These are phyloP conservation scores for Coptodon bakossiorum DNA, from an alignment of 2,113 vertebrate species.

Conservation along the genomic window DNA sequence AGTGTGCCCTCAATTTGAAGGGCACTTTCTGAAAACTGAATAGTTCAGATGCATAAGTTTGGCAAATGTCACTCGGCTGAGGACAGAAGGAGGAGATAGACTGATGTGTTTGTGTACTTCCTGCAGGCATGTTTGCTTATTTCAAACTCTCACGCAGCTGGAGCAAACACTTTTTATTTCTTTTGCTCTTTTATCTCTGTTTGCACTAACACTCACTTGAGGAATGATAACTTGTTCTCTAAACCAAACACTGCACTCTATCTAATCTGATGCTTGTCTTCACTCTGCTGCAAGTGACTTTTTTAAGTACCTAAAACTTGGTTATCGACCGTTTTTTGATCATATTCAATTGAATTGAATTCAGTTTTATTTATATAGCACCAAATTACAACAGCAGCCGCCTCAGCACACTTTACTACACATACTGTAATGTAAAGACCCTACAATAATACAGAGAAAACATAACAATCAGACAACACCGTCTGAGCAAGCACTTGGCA, in stretches of 20 bases:
- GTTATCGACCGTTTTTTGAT: not conserved
- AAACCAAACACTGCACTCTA: not conserved
- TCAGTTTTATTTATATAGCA: not conserved
- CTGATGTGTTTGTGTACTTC: not conserved
- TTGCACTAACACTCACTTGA: not conserved
- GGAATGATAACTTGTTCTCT: not conserved
- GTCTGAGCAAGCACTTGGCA: not conserved
- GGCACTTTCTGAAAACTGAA: not conserved
- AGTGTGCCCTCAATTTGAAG: not conserved
- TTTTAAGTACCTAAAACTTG: not conserved
- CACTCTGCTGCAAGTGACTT: not conserved
- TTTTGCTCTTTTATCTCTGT: constrained; percentile 11
- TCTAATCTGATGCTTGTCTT: not conserved
- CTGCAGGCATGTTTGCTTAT: not conserved
- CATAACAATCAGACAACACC: not conserved
- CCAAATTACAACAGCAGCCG: not conserved
- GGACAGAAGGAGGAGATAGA: not conserved
- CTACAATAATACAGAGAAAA: not conserved
- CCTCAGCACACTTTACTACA: not conserved
- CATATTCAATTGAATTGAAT: not conserved
- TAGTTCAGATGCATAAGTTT: not conserved
- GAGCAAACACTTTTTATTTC: not conserved
- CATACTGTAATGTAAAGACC: not conserved
- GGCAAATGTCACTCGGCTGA: not conserved
- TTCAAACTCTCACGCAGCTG: not conserved